Percentiles rank a stretch among this genome's conserved stretches.
phyloP scores from a whole-genome alignment of 2,113 vertebrate species.

The Phaethornis superciliosus region DNA sequence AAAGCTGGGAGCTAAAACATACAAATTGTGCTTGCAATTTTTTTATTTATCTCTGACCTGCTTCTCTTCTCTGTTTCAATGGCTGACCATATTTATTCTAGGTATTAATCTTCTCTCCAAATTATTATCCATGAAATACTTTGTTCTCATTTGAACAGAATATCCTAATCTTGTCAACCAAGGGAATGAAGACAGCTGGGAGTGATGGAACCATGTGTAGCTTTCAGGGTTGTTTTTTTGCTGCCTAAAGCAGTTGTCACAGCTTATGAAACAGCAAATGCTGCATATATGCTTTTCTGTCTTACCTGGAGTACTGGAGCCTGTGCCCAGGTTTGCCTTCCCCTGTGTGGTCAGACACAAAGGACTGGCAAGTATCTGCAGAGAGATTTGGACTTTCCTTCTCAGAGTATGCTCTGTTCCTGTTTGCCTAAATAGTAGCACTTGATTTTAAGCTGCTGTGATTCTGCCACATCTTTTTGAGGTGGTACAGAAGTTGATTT shows the following conservation, averaged over 20 bases:
- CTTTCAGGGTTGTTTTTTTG: not conserved
- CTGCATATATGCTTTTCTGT: not conserved
- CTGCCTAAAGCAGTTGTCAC: not conserved
- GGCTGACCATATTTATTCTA: not conserved
- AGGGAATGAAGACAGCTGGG: not conserved
- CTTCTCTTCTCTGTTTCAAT: not conserved
- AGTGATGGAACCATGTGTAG: accelerated
- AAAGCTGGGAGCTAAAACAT: not conserved
- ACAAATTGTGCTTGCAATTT: not conserved
- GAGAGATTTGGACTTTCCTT: not conserved
- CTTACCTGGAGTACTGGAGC: not conserved
- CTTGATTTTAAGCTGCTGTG: not conserved
- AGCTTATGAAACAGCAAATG: not conserved
- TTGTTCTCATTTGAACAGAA: not conserved
- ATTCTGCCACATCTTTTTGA: not conserved
- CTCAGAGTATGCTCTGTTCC: not conserved
- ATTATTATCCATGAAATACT: not conserved
- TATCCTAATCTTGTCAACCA: not conserved
- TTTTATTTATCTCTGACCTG: not conserved
- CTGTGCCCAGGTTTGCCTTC: not conserved
- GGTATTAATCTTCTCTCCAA: not conserved
- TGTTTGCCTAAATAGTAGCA: not conserved
- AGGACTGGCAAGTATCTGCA: not conserved
- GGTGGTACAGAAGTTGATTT: not conserved
- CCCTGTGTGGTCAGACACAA: not conserved